Percentiles rank a stretch among this genome's conserved stretches.
phyloP scores from a whole-genome alignment of 2,888 invertebrate species.

The Lucinisca nassula region DNA sequence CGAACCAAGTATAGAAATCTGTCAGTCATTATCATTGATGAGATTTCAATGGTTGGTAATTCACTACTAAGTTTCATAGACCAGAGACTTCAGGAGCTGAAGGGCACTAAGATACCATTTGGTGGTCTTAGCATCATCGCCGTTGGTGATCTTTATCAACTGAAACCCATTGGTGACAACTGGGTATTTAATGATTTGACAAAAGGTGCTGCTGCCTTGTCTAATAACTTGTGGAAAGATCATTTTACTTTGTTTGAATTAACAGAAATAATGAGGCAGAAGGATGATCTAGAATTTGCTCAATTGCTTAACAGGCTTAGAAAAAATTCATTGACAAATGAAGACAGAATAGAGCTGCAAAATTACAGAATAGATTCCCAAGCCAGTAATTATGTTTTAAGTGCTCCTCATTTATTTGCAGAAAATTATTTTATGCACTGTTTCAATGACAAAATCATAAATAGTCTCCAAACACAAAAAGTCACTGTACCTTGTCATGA shows the following conservation, averaged over 20 bases:
- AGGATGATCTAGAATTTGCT: conserved; percentile 67
- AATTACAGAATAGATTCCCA: neutral
- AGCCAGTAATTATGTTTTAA: neutral
- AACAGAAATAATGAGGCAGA: conserved; percentile 65
- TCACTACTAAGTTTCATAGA: conserved; percentile 57
- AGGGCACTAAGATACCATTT: conserved; percentile 60
- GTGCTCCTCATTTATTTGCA: conserved; percentile 1
- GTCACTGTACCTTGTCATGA: conserved; percentile 29
- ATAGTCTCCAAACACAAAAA: conserved; percentile 18
- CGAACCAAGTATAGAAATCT: conserved; percentile 60
- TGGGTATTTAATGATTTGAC: conserved; percentile 67
- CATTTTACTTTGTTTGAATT: conserved; percentile 67
- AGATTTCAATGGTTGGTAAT: conserved; percentile 70
- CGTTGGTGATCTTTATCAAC: conserved; percentile 70
- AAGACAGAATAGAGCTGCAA: conserved; percentile 42
- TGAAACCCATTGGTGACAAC: conserved; percentile 59
- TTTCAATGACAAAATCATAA: conserved; percentile 31
- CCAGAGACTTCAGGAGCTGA: conserved; percentile 62
- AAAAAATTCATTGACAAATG: conserved; percentile 41
- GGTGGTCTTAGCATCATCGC: conserved; percentile 69
- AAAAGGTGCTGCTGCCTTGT: conserved; percentile 35
- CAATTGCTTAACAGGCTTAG: conserved; percentile 64
- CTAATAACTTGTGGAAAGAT: conserved; percentile 68
- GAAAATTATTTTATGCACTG: conserved; percentile 33
- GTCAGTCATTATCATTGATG: conserved; percentile 63